Conservation (phyloP, 1,140 invertebrate species). For the Agraylea sexmaculata region DNA sequence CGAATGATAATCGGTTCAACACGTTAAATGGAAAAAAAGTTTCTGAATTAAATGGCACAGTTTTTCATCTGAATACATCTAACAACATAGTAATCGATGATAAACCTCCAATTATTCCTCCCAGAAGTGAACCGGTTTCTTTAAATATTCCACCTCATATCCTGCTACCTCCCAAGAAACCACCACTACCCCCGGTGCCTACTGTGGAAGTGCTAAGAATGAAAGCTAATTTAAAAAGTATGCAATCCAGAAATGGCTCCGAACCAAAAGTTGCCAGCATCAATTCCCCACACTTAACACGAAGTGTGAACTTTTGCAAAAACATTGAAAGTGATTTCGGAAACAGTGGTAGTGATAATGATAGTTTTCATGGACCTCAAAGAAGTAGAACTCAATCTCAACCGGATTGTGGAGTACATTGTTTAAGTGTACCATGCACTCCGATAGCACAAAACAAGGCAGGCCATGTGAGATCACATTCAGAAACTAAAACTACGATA, state of each 20-base stretch:
- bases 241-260: slow-evolving; percentile 26
- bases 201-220: slow-evolving; percentile 44
- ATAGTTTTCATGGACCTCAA: slow-evolving; percentile 1
- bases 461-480: slow-evolving; percentile 35
- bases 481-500: slow-evolving; percentile 37
- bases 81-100: slow-evolving; percentile 18
- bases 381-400: slow-evolving; percentile 19
- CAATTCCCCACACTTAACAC: slow-evolving; percentile 44
- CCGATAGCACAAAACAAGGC: slow-evolving; percentile 12
- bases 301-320: slow-evolving; percentile 39
- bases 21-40: slow-evolving; percentile 37
- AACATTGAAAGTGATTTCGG: slow-evolving; percentile 38
- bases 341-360: slow-evolving; percentile 22
- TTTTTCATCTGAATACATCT: slow-evolving; percentile 19
- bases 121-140: slow-evolving; percentile 34
- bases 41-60: slow-evolving; percentile 31
- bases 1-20: slow-evolving; percentile 33
- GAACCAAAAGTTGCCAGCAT: slow-evolving; percentile 42
- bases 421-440: slow-evolving; percentile 10
- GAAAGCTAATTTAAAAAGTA: slow-evolving; percentile 33
- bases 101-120: slow-evolving; percentile 39
- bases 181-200: slow-evolving; percentile 56
- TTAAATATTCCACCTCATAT: slow-evolving; percentile 46
- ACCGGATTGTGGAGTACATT: slow-evolving; percentile 19
- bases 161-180: slow-evolving; percentile 52